phyloP scores from a whole-genome alignment of 1,140 invertebrate species.

The Pemphigus obesinymphae region DNA sequence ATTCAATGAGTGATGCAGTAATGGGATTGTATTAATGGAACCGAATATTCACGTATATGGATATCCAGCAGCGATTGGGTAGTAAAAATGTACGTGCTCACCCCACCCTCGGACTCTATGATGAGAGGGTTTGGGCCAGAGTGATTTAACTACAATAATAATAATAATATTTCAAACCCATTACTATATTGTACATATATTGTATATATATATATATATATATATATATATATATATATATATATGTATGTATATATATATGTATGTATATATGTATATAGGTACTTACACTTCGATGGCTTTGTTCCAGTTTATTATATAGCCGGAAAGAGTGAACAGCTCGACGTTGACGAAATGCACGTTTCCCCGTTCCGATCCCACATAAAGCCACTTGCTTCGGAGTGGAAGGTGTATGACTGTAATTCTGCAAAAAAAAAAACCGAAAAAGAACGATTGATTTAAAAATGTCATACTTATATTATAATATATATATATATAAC shows the following conservation, averaged over 20 bases:
- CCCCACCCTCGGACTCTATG: too few species aligned
- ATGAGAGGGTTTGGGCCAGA: background rate
- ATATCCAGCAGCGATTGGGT: background rate
- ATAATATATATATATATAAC: too few species aligned
- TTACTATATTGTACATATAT: background rate
- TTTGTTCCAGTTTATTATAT: slow-evolving; percentile 99
- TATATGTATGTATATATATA: too few species aligned
- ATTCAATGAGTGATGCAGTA: background rate
- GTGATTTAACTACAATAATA: background rate
- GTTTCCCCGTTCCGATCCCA: slow-evolving; percentile 96
- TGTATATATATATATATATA: background rate
- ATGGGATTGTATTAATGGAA: slow-evolving; percentile 21
- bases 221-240: too few species aligned
- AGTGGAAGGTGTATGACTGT: slow-evolving; percentile 89
- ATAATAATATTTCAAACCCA: too few species aligned
- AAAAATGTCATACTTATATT: too few species aligned
- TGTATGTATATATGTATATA: too few species aligned
- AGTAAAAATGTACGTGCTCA: background rate
- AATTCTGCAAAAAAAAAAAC: slow-evolving; percentile 63
- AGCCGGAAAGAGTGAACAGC: slow-evolving; percentile 91
- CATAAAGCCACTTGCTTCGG: slow-evolving; percentile 97
- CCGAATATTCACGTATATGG: too few species aligned
- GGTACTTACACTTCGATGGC: slow-evolving; percentile 96
- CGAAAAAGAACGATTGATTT: too few species aligned
- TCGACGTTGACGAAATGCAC: slow-evolving; percentile 96